Conservation (phyloP, 2,797 vertebrate species). For the Microctenopoma steveboyesi region DNA sequence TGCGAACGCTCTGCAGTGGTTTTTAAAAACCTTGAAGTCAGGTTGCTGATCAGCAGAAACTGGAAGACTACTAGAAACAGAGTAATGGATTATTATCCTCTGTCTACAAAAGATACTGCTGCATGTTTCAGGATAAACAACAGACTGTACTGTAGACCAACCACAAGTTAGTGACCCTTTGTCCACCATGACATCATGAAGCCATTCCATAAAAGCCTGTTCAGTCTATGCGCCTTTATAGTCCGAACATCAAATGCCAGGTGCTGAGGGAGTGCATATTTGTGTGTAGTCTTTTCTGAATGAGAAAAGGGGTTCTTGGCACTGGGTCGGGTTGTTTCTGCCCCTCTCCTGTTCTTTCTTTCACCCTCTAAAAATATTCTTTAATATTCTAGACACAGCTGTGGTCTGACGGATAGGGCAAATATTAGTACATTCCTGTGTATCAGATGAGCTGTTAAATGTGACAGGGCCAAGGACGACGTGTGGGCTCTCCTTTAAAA, state of each 20-base stretch:
- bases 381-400: conserved; percentile 66
- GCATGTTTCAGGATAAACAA: conserved; percentile 25
- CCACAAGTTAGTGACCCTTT: conserved; percentile 24
- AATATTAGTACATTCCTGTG: conserved; percentile 83
- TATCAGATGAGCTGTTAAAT: conserved; percentile 72
- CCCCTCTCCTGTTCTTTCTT: conserved; percentile 49
- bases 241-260: conserved; percentile 36
- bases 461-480: conserved; percentile 71
- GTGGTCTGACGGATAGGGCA: conserved; percentile 72
- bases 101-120: conserved; percentile 35
- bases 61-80: conserved; percentile 30
- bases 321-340: conserved; percentile 56
- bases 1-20: conserved; percentile 24
- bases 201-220: conserved; percentile 1
- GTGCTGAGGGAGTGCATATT: conserved; percentile 48
- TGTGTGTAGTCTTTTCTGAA: conserved; percentile 54
- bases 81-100: conserved; percentile 11
- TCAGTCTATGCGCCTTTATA: background rate
- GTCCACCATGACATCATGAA: conserved; percentile 6
- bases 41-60: conserved; percentile 71
- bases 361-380: conserved; percentile 60
- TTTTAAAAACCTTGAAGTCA: conserved; percentile 65
- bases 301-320: conserved; percentile 43
- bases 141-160: conserved; percentile 7
- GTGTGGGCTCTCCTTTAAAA: conserved; percentile 62